These are phyloP conservation scores for Avahi laniger DNA, from an alignment of 2,797 vertebrate species.

Conservation along the genomic window DNA sequence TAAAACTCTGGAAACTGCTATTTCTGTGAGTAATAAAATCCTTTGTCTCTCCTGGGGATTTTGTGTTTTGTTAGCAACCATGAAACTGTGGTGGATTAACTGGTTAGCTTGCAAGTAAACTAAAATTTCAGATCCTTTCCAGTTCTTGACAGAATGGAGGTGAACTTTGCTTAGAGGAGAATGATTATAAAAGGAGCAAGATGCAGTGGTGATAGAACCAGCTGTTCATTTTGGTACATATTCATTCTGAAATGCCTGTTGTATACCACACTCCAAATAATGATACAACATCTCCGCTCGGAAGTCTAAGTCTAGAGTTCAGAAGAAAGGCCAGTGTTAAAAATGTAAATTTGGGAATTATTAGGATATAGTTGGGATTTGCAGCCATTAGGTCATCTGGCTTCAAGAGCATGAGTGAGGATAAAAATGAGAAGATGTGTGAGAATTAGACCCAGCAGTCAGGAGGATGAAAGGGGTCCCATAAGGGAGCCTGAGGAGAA, in stretches of 20 bases:
- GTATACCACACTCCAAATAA: neutral
- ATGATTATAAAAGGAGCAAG: neutral
- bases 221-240: neutral
- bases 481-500: neutral
- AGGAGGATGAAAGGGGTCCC: neutral
- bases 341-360: neutral
- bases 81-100: neutral
- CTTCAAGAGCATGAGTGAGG: neutral
- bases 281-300: neutral
- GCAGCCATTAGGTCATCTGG: neutral
- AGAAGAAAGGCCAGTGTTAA: neutral
- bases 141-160: neutral
- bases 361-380: neutral
- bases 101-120: neutral
- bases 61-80: neutral
- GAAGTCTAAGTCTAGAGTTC: neutral
- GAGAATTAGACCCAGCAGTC: no score
- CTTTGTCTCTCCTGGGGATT: neutral
- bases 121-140: neutral
- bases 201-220: neutral
- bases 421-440: neutral
- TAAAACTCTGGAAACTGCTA: neutral
- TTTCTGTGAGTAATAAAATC: neutral
- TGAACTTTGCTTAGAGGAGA: neutral
- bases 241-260: neutral